Evolutionary conservation across 2,113 vertebrate genomes (phyloP), one percentile per base, ranked within the genome.

Genomic region (Pagrus major): DNA sequence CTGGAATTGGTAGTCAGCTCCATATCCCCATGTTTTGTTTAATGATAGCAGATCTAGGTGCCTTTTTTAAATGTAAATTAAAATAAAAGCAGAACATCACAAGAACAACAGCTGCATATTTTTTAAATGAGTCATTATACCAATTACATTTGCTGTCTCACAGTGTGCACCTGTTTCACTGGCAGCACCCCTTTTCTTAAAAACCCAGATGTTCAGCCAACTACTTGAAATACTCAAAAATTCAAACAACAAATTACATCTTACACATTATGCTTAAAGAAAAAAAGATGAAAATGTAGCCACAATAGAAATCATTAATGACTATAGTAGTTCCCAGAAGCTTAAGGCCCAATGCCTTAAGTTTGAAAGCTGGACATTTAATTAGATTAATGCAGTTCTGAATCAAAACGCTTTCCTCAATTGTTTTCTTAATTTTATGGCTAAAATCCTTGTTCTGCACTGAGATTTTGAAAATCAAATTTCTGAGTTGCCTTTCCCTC

Each of bases 181-280:
- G 49, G 49, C n/a, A 25, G n/a, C 49, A n/a, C n/a, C 49, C n/a
- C 12, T 11, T 52, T 52, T 25, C 49, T 47, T 7, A 47, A 21
- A 51, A 52, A 52, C n/a, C n/a, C 47, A 52, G 49, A 52, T 52
- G 49, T 52, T 52, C n/a, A 25, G 49, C 49, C n/a, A 23, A 52
- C 49, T 25, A 25, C 49, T 25, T 52, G 49, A 52, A 52, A 3
- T 52, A 52, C 49, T 52, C n/a, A 52, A 23, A 11, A 23, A 25
- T 52, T 25, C n/a, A 52, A 52, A 52, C 3, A 25, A 25, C n/a
- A 23, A 23, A 52, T 23, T 52, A 25, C 3, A 23, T n/a, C 11
- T 5, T 52, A 52, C n/a, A 25, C n/a, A 52, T 23, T 52, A 11
- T 12, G n/a, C n/a, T 51, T 11, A 0, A 10, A 49, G 47, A 21